Percentiles rank a stretch among this genome's conserved stretches.
phyloP scores from a whole-genome alignment of 1,140 invertebrate genomes.

The Maconellicoccus hirsutus region DNA sequence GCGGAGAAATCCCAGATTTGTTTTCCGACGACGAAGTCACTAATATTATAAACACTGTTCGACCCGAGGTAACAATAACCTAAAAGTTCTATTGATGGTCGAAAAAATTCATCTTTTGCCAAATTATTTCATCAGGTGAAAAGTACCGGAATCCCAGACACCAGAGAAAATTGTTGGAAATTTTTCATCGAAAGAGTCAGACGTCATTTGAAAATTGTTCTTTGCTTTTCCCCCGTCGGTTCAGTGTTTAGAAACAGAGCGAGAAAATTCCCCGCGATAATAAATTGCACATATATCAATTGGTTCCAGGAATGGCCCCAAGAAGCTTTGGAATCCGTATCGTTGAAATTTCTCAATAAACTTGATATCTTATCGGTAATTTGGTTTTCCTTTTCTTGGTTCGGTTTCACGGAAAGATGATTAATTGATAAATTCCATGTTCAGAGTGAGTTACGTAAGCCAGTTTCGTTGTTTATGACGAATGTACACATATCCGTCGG shows the following conservation, averaged over 20 bases:
- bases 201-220: conserved; percentile 57
- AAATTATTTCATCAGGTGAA: conserved; percentile 43
- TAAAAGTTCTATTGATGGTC: not conserved
- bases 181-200: conserved; percentile 88
- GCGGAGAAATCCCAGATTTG: conserved; percentile 84
- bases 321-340: conserved; percentile 81
- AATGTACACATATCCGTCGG: conserved; percentile 81
- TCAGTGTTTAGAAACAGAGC: conserved; percentile 68
- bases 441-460: conserved; percentile 42
- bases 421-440: conserved; percentile 27
- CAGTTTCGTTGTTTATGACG: conserved; percentile 80
- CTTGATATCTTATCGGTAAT: conserved; percentile 53
- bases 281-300: conserved; percentile 84
- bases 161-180: conserved; percentile 87
- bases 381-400: no score
- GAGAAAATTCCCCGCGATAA: conserved; percentile 86
- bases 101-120: no score
- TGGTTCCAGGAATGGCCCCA: conserved; percentile 96
- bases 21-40: conserved; percentile 85
- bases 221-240: conserved; percentile 88
- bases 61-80: conserved; percentile 57
- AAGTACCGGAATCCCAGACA: conserved; percentile 66
- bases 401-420: no score
- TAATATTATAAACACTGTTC: conserved; percentile 66
- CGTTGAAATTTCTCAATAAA: conserved; percentile 64